phyloP scores from a whole-genome alignment of 2,888 invertebrate genomes.

The Drosophila trichaetosa region DNA sequence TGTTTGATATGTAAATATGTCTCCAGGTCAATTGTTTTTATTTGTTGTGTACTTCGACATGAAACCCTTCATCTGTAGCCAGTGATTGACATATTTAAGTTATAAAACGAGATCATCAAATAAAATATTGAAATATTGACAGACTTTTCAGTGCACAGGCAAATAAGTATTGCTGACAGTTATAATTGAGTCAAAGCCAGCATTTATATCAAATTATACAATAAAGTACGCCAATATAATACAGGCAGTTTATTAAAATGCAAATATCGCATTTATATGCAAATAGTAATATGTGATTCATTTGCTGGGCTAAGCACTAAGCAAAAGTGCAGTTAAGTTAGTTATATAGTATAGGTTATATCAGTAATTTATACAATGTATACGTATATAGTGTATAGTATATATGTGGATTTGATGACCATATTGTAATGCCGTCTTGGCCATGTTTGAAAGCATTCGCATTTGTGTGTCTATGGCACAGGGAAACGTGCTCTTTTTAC shows the following conservation, averaged over 20 bases:
- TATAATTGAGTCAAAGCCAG: not conserved
- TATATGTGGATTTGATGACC: constrained; percentile 13
- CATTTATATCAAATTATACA: not conserved
- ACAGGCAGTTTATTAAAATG: not conserved
- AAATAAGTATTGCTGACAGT: not conserved
- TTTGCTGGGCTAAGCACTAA: not conserved
- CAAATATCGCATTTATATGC: not conserved
- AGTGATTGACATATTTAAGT: not conserved
- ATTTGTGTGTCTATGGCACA: constrained; percentile 17
- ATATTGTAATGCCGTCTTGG: constrained; percentile 13
- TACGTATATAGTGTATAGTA: constrained; percentile 7
- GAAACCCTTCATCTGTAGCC: not conserved
- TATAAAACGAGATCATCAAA: not conserved
- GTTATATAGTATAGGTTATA: not conserved
- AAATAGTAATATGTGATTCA: constrained; percentile 4
- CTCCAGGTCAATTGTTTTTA: not conserved
- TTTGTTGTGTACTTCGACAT: not conserved
- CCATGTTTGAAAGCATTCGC: constrained; percentile 24
- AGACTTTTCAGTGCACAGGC: not conserved
- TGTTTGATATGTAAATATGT: not conserved
- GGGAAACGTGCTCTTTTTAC: constrained; percentile 43
- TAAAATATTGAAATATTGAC: not conserved
- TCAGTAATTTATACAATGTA: not conserved
- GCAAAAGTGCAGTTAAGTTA: not conserved
- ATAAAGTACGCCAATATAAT: not conserved